Evolutionary conservation across 2,113 vertebrate genomes (phyloP).

Genomic region (Stigmatopora nigra): DNA sequence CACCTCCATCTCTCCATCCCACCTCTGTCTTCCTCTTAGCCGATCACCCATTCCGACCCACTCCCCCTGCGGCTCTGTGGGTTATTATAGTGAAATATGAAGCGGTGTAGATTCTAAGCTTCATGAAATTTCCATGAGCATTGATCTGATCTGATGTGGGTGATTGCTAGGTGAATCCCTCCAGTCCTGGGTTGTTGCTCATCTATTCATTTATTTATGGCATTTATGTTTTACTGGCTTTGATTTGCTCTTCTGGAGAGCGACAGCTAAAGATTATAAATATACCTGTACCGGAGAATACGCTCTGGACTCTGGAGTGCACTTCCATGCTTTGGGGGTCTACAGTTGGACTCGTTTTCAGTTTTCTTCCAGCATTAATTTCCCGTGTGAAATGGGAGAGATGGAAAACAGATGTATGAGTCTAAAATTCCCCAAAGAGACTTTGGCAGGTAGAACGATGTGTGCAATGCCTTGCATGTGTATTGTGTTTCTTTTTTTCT

Average conservation of each 20-base stretch:
- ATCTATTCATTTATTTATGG: constrained; percentile 72
- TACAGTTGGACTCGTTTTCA: constrained; percentile 15
- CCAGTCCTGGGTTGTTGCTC: constrained; percentile 63
- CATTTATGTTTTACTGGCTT: constrained; percentile 70
- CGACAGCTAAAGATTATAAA: constrained; percentile 70
- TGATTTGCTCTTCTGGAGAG: constrained; percentile 68
- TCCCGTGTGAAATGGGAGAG: constrained; percentile 39
- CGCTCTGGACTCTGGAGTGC: constrained; percentile 54
- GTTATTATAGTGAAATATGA: constrained; percentile 80
- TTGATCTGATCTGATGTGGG: constrained; percentile 74
- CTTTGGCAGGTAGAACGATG: constrained; percentile 46
- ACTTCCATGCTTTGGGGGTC: constrained; percentile 28
- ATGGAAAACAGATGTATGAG: constrained; percentile 45
- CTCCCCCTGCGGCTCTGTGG: constrained; percentile 51
- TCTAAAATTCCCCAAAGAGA: constrained; percentile 54
- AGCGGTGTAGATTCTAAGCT: constrained; percentile 67
- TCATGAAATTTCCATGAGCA: constrained; percentile 81
- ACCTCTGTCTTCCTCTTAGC: constrained; percentile 22
- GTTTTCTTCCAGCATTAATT: constrained; percentile 37
- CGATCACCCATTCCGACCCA: constrained; percentile 39
- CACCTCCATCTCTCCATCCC: constrained; percentile 18
- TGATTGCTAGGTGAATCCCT: constrained; percentile 75
- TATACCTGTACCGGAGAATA: constrained; percentile 62
- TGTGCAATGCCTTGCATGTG: constrained; percentile 39
- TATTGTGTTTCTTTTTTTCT: constrained; percentile 38